Evolutionary conservation across 2,113 vertebrate genomes (phyloP).

Genomic region (Salminus brasiliensis): DNA sequence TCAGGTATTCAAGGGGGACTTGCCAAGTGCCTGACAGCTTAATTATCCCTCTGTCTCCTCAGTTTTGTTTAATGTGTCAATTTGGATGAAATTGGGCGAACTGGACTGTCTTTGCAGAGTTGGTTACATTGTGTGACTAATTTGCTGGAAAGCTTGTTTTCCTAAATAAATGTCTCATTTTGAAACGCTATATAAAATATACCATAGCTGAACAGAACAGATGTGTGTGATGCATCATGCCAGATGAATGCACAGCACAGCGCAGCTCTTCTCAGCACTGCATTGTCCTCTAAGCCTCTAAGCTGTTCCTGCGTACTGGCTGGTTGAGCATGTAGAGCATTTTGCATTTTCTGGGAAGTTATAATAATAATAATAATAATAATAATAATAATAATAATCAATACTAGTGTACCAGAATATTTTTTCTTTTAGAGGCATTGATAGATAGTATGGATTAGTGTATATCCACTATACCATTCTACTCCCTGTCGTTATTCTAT

Average conservation of each 20-base stretch:
- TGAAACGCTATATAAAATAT: conserved; percentile 16
- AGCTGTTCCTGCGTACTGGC: too few species aligned
- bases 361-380: too few species aligned
- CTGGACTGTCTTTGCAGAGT: conserved; percentile 40
- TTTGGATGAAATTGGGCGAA: conserved; percentile 49
- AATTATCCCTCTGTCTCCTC: conserved; percentile 51
- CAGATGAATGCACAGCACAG: too few species aligned
- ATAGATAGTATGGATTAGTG: too few species aligned
- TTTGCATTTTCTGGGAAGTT: too few species aligned
- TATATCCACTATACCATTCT: too few species aligned
- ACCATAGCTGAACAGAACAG: not conserved
- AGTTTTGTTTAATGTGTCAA: conserved; percentile 55
- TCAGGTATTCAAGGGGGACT: conserved; percentile 56
- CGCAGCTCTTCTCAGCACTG: too few species aligned
- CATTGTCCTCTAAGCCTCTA: not conserved
- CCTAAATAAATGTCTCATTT: conserved; percentile 24
- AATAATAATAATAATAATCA: too few species aligned
- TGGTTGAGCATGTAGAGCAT: too few species aligned
- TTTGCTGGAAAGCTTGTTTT: conserved; percentile 28
- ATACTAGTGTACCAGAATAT: too few species aligned
- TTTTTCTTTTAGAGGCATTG: too few species aligned
- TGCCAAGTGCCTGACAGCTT: conserved; percentile 57
- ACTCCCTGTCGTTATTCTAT: too few species aligned
- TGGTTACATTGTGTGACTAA: conserved; percentile 36
- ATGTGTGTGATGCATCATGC: conserved; percentile 12